Conservation (phyloP, 2,113 vertebrate genomes). For the Grammomys surdaster region DNA sequence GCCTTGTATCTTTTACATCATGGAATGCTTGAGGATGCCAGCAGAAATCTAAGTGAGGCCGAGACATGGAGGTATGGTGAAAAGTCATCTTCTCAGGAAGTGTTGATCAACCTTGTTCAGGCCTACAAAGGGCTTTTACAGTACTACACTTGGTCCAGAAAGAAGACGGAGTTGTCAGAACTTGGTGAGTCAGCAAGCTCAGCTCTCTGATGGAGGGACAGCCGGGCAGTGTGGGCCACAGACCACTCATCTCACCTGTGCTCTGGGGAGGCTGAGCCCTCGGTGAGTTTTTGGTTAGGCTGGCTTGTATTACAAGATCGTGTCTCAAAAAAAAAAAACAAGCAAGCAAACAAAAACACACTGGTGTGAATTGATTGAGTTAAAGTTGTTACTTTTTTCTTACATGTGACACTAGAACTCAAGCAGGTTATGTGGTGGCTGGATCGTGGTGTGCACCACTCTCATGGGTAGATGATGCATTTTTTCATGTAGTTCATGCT, state of each 20-base stretch:
- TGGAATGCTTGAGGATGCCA: conserved; percentile 90
- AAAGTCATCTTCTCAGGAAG: conserved; percentile 84
- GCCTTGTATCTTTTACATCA: conserved; percentile 91
- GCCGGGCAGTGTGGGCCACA: neutral
- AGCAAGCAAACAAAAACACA: neutral
- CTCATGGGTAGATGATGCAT: neutral
- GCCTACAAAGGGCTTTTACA: conserved; percentile 93
- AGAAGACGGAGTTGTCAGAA: conserved; percentile 81
- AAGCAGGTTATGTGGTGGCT: neutral
- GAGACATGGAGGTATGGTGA: conserved; percentile 94
- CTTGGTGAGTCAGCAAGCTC: conserved; percentile 84
- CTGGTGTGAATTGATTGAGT: neutral
- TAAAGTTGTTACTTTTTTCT: neutral
- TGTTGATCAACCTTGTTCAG: conserved; percentile 89
- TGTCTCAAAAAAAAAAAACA: neutral
- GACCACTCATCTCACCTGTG: neutral
- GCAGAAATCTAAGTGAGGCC: conserved; percentile 87
- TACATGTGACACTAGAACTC: neutral
- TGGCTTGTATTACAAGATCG: neutral
- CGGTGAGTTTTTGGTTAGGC: neutral
- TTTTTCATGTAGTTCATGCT: neutral
- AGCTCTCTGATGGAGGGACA: neutral
- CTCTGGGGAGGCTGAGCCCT: neutral
- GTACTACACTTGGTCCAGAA: conserved; percentile 91
- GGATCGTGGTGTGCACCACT: neutral